Base-by-base conservation (phyloP, 2,888 invertebrate genomes). In the Ophraella communa region DNA sequence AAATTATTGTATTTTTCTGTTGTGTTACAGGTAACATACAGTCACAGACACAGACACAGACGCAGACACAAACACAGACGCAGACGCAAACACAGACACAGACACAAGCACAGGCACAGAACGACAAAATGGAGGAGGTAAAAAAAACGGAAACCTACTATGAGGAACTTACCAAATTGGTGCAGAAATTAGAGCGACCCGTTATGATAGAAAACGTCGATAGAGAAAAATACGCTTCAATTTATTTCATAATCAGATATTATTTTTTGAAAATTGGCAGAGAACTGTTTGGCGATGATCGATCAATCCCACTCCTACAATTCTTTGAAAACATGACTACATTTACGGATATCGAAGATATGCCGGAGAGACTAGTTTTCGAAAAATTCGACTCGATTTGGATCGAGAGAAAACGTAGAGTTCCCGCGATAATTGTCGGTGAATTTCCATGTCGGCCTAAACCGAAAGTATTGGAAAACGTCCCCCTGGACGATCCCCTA, bases 371-470 rank as follows among this genome's bases (percentile, higher is more conserved):
- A 58, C 14, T 74, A 27, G 30, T 67, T 4, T 73, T 65, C 42
- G 73, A 74, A 64, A 65, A 49, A 10, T 71, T 71, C 55, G 73
- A 73, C 3, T 68, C 70, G 24, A 44, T 67, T 14, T 73, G 69
- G 62, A 52, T 27, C 3, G 14, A 27, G 20, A 35, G 54, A 39
- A 54, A 42, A 35, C 27, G 54, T 1, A 18, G 53, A 17, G 14
- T 39, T 1, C 42, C 35, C 1, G 14, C 54, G 17, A 21, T 30
- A 21, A 7, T n/a, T 1, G n/a, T 1, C 11, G 8, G 17, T 10
- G 42, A 21, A n/a, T 14, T 54, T 23, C 7, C 21, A 18, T 11
- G 18, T 8, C 52, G 11, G 42, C 72, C 73, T 18, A 73, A 73
- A 60, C 63, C 68, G 8, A 64, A 64, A 18, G 20, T n/a, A 44